Conservation (phyloP, 2,113 vertebrate species). For the Collichthys lucidus region DNA sequence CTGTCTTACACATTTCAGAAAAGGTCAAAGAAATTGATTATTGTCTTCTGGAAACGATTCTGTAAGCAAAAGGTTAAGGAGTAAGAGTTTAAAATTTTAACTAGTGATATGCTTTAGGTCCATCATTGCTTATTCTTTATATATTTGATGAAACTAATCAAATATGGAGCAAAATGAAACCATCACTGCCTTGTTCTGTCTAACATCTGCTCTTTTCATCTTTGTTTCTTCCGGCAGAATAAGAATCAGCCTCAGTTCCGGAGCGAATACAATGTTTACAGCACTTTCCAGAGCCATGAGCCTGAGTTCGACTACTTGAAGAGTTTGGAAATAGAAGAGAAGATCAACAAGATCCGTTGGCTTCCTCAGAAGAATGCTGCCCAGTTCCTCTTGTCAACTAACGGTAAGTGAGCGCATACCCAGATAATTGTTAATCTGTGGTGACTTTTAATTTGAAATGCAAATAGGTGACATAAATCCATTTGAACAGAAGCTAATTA, state of each 20-base stretch:
- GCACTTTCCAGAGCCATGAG: constrained; percentile 99
- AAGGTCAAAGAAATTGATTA: background rate
- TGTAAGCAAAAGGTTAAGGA: background rate
- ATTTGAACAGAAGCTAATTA: background rate
- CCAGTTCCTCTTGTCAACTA: constrained; percentile 98
- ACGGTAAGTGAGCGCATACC: constrained; percentile 83
- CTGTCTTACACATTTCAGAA: background rate
- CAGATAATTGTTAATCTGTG: background rate
- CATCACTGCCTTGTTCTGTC: background rate
- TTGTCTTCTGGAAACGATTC: background rate
- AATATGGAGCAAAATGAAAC: background rate
- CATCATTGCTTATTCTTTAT: background rate
- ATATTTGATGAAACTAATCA: background rate
- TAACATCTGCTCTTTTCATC: background rate
- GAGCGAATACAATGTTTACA: constrained; percentile 99
- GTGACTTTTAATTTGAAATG: background rate
- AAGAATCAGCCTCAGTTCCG: constrained; percentile 94
- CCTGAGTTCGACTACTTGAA: constrained; percentile 99
- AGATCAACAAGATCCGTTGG: constrained; percentile 99
- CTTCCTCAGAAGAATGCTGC: constrained; percentile 98
- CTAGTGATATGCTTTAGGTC: background rate
- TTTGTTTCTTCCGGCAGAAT: constrained; percentile 84
- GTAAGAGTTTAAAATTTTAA: background rate
- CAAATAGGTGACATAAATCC: background rate
- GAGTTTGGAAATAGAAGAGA: constrained; percentile 99